Evolutionary conservation across 2,888 invertebrate genomes (phyloP), one percentile per base, ranked within the genome.

Genomic region (Eupithecia pulchellata): DNA sequence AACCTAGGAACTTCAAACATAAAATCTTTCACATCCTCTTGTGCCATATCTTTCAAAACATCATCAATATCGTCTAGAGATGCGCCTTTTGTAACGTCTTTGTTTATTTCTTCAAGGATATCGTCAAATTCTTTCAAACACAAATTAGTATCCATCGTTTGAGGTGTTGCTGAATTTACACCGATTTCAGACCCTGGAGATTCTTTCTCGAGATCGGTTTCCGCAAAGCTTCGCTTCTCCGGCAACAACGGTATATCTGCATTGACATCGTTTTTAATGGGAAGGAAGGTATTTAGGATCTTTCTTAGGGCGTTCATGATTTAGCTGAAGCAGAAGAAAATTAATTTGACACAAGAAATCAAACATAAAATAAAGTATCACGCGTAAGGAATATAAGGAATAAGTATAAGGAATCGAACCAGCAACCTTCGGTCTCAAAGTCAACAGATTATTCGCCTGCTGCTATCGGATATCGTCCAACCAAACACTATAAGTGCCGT

Each of bases 41-140:
- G 62, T 20, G n/a, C 63, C 0, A 69, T 47, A 25, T 62, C 61
- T 20, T 68, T 58, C 17, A 73, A 6, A 14, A 69, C 42, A 20
- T 77, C 71, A 14, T 74, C 72, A n/a, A 77, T 71, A 1, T 73
- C 75, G 6, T 75, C 73, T 32, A 74, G 52, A 3, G 65, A 60
- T 30, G 25, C 9, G 66, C 3, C 11, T 60, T 69, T 25, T 57
- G 55, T 14, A 1, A 65, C 42, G 2, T 58, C 60, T 36, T 55
- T 36, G 0, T 58, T 72, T 32, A 75, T 30, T 69, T 72, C 60
- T 36, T 42, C 29, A 29, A 75, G 57, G 11, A 75, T 64, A 27
- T 73, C 62, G 20, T 76, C 70, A 36, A 75, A 77, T 57, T 77
- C 77, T 61, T 67, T 34, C 13, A 73, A 58, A 39, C 66, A 47